Evolutionary conservation across 2,888 invertebrate genomes (phyloP), one percentile per base, ranked within the genome.

Genomic region (Pseudoips prasinana): DNA sequence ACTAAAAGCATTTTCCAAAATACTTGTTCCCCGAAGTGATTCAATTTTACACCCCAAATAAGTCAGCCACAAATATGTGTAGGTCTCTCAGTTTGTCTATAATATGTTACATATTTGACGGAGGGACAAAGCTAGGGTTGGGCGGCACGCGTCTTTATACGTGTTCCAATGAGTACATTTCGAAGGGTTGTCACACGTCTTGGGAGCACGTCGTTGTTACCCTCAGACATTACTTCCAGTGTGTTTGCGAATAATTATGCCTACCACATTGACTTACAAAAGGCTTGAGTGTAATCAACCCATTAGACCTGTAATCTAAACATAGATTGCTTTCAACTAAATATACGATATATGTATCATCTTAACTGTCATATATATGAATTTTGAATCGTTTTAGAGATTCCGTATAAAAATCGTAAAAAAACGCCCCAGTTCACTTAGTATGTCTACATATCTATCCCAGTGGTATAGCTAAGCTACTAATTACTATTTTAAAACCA

Each of bases 141-240:
- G 5, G 5, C 14, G 5, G 5, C 14, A 14, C 14, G 14, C 3
- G 14, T n/a, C n/a, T n/a, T n/a, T n/a, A n/a, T n/a, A n/a, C n/a
- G 14, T 14, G 14, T 5, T 14, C 5, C 14, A 3, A 14, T 14
- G 5, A 5, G 14, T 3, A 2, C 3, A 14, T 14, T 14, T 2
- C n/a, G 7, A 72, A 67, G 67, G 74, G 72, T 66, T 66, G 60
- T 34, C 50, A 51, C 61, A 48, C 52, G 57, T 76, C 77, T 76
- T 76, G 42, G 50, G 64, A 61, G 57, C 57, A 31, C 38, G 32
- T 22, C 38, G 32, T 22, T 29, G 11, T 46, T 56, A 71, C 73
- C 73, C 76, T 75, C 64, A 70, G 64, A 62, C 65, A 79, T 78
- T 81, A 81, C 56, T 80, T 77, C 75, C 78, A 69, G 65, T 65